Base-by-base conservation (phyloP, 1,140 invertebrate genomes). In the Trichogramma pretiosum region DNA sequence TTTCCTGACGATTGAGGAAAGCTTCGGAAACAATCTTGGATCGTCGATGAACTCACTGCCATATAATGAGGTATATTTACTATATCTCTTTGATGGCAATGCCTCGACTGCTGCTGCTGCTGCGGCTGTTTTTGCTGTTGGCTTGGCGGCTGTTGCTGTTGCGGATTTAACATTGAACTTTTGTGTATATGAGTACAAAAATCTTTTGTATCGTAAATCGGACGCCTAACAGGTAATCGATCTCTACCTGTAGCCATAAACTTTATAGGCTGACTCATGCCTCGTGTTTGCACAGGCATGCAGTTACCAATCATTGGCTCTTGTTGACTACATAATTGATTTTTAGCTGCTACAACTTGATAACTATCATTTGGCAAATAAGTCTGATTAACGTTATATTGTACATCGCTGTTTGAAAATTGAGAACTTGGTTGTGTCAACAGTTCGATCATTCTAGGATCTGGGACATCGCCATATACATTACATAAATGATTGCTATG, bases 201-300 rank as follows among this genome's bases (percentile, higher is more conserved):
- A 28, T 50, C 48, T 8, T 35, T 41, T n/a, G 21, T 0, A 14
- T 17, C 30, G 19, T 48, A 55, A 46, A 55, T 38, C 23, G 53
- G 49, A 5, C 30, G 42, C 32, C 46, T 51, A 26, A 48, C 48
- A 17, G 49, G 46, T 28, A 45, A 23, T 37, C 32, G 16, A 7
- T 55, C 45, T 30, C 48, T 46, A 33, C 54, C 59, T 1, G 55
- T 14, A 17, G 57, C 57, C 14, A 56, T 32, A 33, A 48, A 61
- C 26, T 61, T 61, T 8, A 46, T 16, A n/a, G 59, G 57, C 35
- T 59, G 59, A 11, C 24, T 14, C 16, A 40, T 5, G 46, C 24
- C 38, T 54, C 46, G 41, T 13, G 35, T 33, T 7, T 51, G 37
- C 10, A 37, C 3, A 16, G 34, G 19, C 3, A 21, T 8, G 10